phyloP scores from a whole-genome alignment of 2,888 invertebrate species.

The Petrolisthes manimaculis region DNA sequence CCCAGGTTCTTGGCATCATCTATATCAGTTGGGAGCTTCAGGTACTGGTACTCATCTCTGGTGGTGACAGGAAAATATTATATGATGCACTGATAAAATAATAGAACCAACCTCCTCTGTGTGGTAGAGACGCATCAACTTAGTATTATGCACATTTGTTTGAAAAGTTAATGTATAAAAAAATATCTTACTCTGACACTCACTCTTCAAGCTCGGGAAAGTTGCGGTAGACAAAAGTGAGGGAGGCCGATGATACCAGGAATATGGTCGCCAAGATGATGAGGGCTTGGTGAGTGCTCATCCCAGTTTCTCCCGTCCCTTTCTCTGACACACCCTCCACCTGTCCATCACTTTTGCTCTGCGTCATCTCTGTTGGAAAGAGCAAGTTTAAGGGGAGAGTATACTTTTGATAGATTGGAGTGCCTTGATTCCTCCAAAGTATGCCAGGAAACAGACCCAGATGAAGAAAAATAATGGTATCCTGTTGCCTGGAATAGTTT shows the following conservation, averaged over 20 bases:
- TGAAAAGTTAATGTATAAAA: too few species aligned
- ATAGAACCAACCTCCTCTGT: too few species aligned
- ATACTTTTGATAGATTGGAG: too few species aligned
- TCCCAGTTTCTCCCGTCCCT: conserved; percentile 12
- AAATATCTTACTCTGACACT: conserved; percentile 13
- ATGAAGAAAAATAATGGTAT: too few species aligned
- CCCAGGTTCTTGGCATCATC: conserved; percentile 97
- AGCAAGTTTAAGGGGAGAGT: background rate
- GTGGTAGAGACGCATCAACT: too few species aligned
- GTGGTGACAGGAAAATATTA: background rate
- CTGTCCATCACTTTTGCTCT: conserved; percentile 6
- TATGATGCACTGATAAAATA: background rate
- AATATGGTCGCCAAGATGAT: conserved; percentile 61
- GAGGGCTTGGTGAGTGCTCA: conserved; percentile 58
- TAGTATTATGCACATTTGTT: too few species aligned
- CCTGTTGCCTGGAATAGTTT: too few species aligned
- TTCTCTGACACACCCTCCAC: background rate
- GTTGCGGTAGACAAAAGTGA: conserved; percentile 63
- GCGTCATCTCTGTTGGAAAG: conserved; percentile 34
- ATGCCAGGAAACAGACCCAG: too few species aligned
- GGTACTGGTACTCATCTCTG: conserved; percentile 86
- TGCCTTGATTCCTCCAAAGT: too few species aligned
- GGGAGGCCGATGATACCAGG: conserved; percentile 49
- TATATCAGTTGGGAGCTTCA: conserved; percentile 92
- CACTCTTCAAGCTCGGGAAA: conserved; percentile 63